phyloP scores from a whole-genome alignment of 2,113 vertebrate genomes.

The Deroptyus accipitrinus region DNA sequence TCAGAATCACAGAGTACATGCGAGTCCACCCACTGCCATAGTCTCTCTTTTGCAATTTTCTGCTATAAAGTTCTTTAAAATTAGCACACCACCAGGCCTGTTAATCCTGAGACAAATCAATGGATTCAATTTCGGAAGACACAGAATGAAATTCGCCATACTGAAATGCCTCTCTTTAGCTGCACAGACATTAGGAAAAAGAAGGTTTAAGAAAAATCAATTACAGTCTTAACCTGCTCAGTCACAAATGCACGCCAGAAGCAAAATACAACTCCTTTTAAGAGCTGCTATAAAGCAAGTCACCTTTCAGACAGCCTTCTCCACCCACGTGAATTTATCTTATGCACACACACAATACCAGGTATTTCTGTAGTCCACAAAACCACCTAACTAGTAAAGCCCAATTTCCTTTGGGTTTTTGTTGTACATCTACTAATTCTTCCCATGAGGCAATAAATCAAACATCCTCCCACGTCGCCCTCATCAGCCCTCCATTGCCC shows the following conservation, averaged over 20 bases:
- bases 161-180: neutral
- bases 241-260: neutral
- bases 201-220: conserved; percentile 41
- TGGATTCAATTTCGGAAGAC: neutral
- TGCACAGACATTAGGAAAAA: neutral
- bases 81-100: conserved; percentile 16
- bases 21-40: neutral
- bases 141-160: conserved; percentile 9
- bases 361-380: neutral
- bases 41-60: neutral
- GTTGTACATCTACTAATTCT: neutral
- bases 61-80: conserved; percentile 35
- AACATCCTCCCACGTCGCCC: neutral
- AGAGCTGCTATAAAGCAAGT: neutral
- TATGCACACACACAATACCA: neutral
- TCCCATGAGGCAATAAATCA: neutral
- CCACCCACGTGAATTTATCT: neutral
- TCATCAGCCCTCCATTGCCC: neutral
- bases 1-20: neutral
- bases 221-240: conserved; percentile 36
- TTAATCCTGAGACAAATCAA: conserved; percentile 41
- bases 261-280: neutral
- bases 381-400: neutral
- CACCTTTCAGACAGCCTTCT: neutral
- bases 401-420: neutral